Evolutionary conservation across 1,140 invertebrate species (phyloP).

Genomic region (Drosophila arizonae): DNA sequence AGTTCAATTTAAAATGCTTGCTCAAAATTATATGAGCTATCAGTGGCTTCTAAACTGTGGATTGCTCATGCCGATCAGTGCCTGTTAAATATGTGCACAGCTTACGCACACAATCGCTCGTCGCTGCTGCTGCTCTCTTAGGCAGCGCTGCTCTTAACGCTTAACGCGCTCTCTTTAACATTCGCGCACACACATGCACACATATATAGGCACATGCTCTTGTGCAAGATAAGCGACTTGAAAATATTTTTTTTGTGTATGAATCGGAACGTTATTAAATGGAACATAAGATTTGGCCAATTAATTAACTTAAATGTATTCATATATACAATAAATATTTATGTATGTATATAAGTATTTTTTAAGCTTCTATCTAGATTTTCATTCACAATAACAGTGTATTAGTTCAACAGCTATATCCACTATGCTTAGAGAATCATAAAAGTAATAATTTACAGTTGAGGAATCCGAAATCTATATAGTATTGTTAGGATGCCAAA

Average conservation of each 20-base stretch:
- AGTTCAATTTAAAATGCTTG: not conserved
- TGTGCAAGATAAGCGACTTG: conserved; percentile 26
- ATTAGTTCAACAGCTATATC: no score
- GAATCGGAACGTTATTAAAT: conserved; percentile 8
- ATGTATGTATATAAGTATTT: no score
- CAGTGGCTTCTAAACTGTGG: not conserved
- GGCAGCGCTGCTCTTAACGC: conserved; percentile 16
- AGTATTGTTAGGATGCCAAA: no score
- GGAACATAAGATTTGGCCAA: not conserved
- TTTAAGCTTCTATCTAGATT: no score
- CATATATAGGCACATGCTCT: not conserved
- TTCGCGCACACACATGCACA: not conserved
- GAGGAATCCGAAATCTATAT: no score
- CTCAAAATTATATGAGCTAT: not conserved
- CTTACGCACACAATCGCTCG: not conserved
- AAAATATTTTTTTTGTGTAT: not conserved
- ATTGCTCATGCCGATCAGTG: not conserved
- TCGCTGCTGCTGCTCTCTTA: conserved; percentile 34
- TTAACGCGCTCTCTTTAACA: conserved; percentile 10
- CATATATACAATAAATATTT: not conserved
- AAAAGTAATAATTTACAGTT: no score
- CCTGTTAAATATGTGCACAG: conserved; percentile 15
- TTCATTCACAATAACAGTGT: no score
- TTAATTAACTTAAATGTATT: conserved; percentile 7
- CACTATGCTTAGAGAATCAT: no score